Conservation (phyloP, 2,797 vertebrate species). For the Sebastes matsubarae region DNA sequence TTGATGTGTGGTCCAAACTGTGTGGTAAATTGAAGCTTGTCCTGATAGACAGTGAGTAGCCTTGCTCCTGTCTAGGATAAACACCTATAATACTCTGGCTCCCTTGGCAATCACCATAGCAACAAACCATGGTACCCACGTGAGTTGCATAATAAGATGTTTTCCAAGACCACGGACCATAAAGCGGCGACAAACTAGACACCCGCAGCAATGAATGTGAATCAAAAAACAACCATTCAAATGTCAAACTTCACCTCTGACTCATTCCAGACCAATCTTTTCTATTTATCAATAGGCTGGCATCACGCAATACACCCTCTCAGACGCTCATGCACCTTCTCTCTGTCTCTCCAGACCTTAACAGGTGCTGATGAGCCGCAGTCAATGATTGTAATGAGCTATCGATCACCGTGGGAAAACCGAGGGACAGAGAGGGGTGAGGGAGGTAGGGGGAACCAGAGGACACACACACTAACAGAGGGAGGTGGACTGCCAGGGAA, state of each 20-base stretch:
- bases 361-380: conserved; percentile 84
- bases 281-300: conserved; percentile 54
- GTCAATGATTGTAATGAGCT: conserved; percentile 86
- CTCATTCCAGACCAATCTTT: conserved; percentile 38
- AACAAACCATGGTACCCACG: conserved; percentile 82
- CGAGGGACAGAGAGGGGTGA: conserved; percentile 77
- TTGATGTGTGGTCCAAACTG: conserved; percentile 71
- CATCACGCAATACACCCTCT: conserved; percentile 29
- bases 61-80: conserved; percentile 78
- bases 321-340: conserved; percentile 53
- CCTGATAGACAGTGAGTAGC: conserved; percentile 72
- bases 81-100: conserved; percentile 82
- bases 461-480: conserved; percentile 69
- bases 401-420: conserved; percentile 86
- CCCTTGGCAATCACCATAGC: conserved; percentile 84
- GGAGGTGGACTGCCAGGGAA: conserved; percentile 44
- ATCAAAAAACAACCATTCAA: conserved; percentile 56
- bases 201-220: conserved; percentile 52
- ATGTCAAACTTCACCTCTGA: conserved; percentile 57
- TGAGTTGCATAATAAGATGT: conserved; percentile 83
- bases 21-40: conserved; percentile 71
- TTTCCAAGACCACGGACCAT: conserved; percentile 71
- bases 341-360: conserved; percentile 74
- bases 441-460: conserved; percentile 73
- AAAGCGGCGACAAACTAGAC: conserved; percentile 65